Conservation (phyloP, 2,113 vertebrate species). For the Sitta europaea region DNA sequence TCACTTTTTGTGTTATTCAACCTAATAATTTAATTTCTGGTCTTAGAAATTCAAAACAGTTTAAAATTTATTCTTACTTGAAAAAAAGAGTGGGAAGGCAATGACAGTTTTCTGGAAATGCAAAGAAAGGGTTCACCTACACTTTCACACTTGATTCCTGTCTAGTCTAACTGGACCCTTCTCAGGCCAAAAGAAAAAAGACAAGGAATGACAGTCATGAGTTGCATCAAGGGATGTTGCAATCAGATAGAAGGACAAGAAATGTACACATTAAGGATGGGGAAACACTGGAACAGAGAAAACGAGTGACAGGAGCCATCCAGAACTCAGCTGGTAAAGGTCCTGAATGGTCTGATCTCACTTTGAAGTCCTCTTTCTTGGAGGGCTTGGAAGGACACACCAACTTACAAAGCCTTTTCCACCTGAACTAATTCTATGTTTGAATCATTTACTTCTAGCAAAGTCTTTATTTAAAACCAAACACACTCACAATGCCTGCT, state of each 20-base stretch:
- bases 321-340: not conserved
- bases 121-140: not conserved
- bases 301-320: not conserved
- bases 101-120: not conserved
- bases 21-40: not conserved
- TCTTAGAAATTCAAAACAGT: not conserved
- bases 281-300: not conserved
- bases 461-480: not conserved
- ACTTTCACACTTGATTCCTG: not conserved
- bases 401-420: not conserved
- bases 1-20: not conserved
- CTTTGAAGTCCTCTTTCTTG: not conserved
- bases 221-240: not conserved
- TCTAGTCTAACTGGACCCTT: not conserved
- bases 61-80: not conserved
- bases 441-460: not conserved
- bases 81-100: not conserved
- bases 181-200: not conserved
- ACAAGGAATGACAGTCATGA: not conserved
- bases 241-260: not conserved
- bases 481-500: not conserved
- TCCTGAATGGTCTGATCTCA: not conserved
- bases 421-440: not conserved
- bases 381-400: not conserved
- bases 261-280: not conserved